phyloP scores from a whole-genome alignment of 2,797 vertebrate genomes.

The Gambelia wislizenii region DNA sequence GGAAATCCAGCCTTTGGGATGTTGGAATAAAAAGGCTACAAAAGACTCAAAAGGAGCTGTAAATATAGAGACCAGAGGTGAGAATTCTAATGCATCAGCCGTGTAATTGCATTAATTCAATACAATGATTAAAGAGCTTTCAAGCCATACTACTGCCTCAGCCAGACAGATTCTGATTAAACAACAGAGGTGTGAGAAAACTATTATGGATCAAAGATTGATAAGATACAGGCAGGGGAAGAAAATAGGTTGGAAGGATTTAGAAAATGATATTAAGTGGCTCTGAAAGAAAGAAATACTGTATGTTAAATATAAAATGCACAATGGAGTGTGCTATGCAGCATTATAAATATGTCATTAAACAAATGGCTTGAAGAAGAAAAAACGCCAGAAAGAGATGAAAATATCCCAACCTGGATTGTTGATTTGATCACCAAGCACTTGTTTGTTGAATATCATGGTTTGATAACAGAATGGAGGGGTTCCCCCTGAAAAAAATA shows the following conservation, averaged over 20 bases:
- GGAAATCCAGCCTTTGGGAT: constrained; percentile 43
- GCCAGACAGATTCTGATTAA: constrained; percentile 59
- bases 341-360: constrained; percentile 38
- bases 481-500: not conserved
- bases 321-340: constrained; percentile 8
- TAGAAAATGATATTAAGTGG: constrained; percentile 48
- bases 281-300: constrained; percentile 49
- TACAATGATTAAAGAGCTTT: constrained; percentile 61
- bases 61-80: constrained; percentile 50
- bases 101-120: constrained; percentile 66
- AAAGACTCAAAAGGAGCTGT: constrained; percentile 58
- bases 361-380: constrained; percentile 43
- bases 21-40: constrained; percentile 39
- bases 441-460: constrained; percentile 22
- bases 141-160: constrained; percentile 20
- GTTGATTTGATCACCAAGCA: constrained; percentile 30
- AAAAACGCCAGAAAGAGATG: not conserved
- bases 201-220: constrained; percentile 53
- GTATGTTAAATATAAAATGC: constrained; percentile 33
- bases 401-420: constrained; percentile 44
- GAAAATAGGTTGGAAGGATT: constrained; percentile 37
- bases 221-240: constrained; percentile 42
- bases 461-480: not conserved
- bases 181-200: constrained; percentile 60
- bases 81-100: constrained; percentile 49